These are phyloP conservation scores for Tetramorium alpestre DNA, from an alignment of 1,140 invertebrate species.

Conservation along the genomic window DNA sequence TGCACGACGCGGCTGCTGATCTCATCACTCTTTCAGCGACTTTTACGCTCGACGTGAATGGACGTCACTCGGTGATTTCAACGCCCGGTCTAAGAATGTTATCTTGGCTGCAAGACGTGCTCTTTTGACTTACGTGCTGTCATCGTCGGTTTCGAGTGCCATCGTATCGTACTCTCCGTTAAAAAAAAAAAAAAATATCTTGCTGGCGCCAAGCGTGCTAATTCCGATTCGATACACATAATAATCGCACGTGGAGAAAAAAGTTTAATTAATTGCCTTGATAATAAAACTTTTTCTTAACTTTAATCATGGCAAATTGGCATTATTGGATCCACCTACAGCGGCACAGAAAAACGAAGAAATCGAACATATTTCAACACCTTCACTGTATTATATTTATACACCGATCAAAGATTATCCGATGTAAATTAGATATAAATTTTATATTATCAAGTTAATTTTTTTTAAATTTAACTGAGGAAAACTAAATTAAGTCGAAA, in stretches of 20 bases:
- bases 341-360: no score
- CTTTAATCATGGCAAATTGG: no score
- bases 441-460: no score
- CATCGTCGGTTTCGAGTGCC: neutral
- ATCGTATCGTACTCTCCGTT: neutral
- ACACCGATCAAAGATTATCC: no score
- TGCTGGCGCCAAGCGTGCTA: neutral
- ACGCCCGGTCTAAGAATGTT: conserved; percentile 28
- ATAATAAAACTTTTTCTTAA: neutral
- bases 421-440: no score
- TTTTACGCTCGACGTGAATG: conserved; percentile 9
- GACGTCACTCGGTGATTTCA: conserved; percentile 51
- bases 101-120: neutral
- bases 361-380: no score
- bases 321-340: no score
- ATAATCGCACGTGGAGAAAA: neutral
- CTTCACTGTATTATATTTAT: no score
- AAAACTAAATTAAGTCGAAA: no score
- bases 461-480: no score
- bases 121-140: neutral
- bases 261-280: neutral
- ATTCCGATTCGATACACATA: neutral
- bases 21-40: neutral
- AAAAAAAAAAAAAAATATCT: neutral
- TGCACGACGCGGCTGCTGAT: neutral